Base-by-base conservation (phyloP, 2,797 vertebrate species). In the Pseudomugil gertrudae region DNA sequence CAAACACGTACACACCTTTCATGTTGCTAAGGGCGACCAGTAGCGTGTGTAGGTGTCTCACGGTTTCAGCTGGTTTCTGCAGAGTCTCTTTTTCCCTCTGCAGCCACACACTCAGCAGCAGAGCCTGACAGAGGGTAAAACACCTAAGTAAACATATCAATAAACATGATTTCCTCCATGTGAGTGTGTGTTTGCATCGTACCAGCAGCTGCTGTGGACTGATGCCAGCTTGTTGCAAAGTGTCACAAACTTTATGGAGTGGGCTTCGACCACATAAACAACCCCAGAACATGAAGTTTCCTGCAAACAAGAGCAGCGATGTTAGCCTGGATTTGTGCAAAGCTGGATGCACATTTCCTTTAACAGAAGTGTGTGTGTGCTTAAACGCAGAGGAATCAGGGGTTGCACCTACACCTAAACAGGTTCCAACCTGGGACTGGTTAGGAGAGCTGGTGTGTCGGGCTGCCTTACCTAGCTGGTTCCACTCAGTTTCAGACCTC, bases 221-320 rank as follows among this genome's bases (percentile, higher is more conserved):
- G 73, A 98, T 92, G 66, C 96, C 95, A 0, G 95, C 94, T 30
- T 94, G 92, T 83, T 96, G 95, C 59, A 99, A 80, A 0, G 91
- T 94, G 58, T 83, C 92, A 83, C 97, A 99, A 52, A 95, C 88
- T 83, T 94, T 89, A 66, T 95, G 94, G 3, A 93, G 77, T 2
- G 95, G 92, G 74, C 95, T 96, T 79, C 94, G 93, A 23, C 96
- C 96, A 82, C 90, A 93, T 62, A 99, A 89, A 88, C 96, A 96
- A 43, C 94, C 95, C 97, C 98, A 98, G 82, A 99, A 98, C 59
- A 99, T 87, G 83, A 98, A 98, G 66, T 90, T 95, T 33, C 98
- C 98, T 99, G 66, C 8, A 70, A 47, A 76, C n/a, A 38, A 63
- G 63, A 36, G 9, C 6, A 40, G 47, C 54, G 24, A n/a, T 7